Evolutionary conservation across 2,888 invertebrate genomes (phyloP).

Genomic region (Chymomyza procnemis): DNA sequence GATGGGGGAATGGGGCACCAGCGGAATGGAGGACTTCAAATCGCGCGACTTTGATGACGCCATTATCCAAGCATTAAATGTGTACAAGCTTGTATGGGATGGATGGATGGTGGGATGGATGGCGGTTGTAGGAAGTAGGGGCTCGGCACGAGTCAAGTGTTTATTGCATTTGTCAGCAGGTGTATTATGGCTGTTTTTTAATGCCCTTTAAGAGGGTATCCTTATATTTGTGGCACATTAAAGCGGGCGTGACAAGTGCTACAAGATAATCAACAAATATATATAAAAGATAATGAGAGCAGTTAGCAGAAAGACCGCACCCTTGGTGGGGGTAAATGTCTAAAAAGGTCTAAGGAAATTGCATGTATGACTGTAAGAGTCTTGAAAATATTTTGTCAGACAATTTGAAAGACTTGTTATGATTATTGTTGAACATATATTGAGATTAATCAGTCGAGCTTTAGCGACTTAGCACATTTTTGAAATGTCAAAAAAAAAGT

Average conservation of each 20-base stretch:
- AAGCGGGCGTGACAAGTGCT: neutral
- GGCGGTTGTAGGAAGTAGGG: too few relatives aligned
- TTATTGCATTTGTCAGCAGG: constrained; percentile 54
- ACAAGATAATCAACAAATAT: neutral
- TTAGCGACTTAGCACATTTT: too few relatives aligned
- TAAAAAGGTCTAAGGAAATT: too few relatives aligned
- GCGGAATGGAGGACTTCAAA: neutral
- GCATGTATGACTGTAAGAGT: too few relatives aligned
- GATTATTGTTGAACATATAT: too few relatives aligned
- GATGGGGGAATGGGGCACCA: neutral
- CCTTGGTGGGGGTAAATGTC: too few relatives aligned
- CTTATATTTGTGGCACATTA: neutral
- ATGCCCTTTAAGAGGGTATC: neutral
- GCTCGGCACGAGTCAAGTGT: constrained; percentile 36
- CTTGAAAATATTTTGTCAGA: too few relatives aligned
- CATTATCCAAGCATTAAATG: constrained; percentile 33
- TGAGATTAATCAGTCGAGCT: too few relatives aligned
- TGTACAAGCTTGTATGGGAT: neutral
- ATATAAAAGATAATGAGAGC: too few relatives aligned
- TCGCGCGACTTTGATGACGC: constrained; percentile 28
- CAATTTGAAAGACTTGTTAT: too few relatives aligned
- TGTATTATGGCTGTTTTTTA: constrained; percentile 50
- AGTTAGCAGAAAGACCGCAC: too few relatives aligned
- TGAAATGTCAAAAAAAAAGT: too few relatives aligned
- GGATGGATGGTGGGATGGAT: neutral